These are phyloP conservation scores for Heteromyza rotundicornis DNA, from an alignment of 2,888 invertebrate species.

Conservation along the genomic window DNA sequence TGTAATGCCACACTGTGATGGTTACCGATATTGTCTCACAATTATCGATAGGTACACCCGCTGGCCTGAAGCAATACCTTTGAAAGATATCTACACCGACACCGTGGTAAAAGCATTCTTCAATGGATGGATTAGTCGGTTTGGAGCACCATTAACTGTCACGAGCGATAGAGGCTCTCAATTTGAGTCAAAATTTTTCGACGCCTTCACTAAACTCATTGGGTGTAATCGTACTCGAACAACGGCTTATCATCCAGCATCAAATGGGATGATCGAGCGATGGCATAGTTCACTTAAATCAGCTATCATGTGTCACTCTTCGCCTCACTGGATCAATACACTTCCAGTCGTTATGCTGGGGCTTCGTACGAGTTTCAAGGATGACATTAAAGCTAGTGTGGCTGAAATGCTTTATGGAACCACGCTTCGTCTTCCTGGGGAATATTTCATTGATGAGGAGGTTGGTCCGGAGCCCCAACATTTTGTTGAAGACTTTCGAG, in stretches of 20 bases:
- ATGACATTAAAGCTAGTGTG: conserved; percentile 40
- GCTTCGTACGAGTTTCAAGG: conserved; percentile 42
- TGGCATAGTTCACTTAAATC: conserved; percentile 56
- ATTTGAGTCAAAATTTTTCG: conserved; percentile 48
- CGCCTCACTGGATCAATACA: conserved; percentile 38
- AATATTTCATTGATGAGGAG: conserved; percentile 27
- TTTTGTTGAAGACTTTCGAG: conserved; percentile 22
- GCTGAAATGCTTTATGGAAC: conserved; percentile 49
- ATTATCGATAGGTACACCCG: conserved; percentile 28
- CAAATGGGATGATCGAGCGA: conserved; percentile 58
- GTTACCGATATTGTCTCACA: conserved; percentile 45
- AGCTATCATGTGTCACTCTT: conserved; percentile 37
- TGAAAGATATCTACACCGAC: conserved; percentile 35
- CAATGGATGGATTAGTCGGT: conserved; percentile 56
- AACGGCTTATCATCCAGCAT: conserved; percentile 52
- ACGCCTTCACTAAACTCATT: conserved; percentile 35
- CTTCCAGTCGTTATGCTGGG: conserved; percentile 52
- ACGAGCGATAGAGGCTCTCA: conserved; percentile 52
- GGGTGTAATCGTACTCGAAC: conserved; percentile 38
- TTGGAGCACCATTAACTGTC: conserved; percentile 51
- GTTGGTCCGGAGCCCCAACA: conserved; percentile 9
- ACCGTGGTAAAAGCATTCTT: conserved; percentile 31
- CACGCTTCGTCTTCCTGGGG: conserved; percentile 39
- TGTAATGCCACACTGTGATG: conserved; percentile 29
- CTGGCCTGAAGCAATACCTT: conserved; percentile 40